A percentile compares a stretch with the other conserved stretches of the same genome.
These are phyloP conservation scores for Grapholita molesta DNA, from an alignment of 1,140 invertebrate genomes.

Conservation along the genomic window DNA sequence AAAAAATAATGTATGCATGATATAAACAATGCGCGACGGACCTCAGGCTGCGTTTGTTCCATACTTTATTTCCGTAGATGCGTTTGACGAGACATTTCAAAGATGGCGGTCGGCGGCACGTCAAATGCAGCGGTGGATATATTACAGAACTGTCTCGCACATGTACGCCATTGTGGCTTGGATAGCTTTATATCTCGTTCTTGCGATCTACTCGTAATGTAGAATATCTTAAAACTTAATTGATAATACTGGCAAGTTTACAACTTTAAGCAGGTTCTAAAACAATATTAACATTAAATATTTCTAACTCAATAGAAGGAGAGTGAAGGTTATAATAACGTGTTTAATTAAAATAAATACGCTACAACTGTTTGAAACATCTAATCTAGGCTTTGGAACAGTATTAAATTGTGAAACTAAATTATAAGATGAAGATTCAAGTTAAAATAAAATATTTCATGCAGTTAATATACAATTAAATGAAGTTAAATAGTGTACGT, in stretches of 20 bases:
- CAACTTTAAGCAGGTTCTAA: background rate
- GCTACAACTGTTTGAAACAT: background rate
- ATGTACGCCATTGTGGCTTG: conserved; percentile 35
- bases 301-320: background rate
- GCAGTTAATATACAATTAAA: too few relatives aligned
- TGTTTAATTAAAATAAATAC: background rate
- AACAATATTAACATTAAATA: background rate
- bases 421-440: too few relatives aligned
- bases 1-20: background rate
- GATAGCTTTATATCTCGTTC: background rate
- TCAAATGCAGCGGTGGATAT: background rate
- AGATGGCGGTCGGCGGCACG: background rate
- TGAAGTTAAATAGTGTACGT: too few relatives aligned
- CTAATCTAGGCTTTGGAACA: too few relatives aligned
- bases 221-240: background rate
- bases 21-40: background rate
- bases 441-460: too few relatives aligned
- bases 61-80: background rate
- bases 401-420: too few relatives aligned
- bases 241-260: background rate
- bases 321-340: background rate
- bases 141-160: conserved; percentile 50
- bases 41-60: background rate
- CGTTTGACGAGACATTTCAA: background rate
- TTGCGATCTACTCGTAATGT: background rate